Evolutionary conservation across 2,888 invertebrate genomes (phyloP), one percentile per base, ranked within the genome.

Genomic region (Polyommatus icarus): DNA sequence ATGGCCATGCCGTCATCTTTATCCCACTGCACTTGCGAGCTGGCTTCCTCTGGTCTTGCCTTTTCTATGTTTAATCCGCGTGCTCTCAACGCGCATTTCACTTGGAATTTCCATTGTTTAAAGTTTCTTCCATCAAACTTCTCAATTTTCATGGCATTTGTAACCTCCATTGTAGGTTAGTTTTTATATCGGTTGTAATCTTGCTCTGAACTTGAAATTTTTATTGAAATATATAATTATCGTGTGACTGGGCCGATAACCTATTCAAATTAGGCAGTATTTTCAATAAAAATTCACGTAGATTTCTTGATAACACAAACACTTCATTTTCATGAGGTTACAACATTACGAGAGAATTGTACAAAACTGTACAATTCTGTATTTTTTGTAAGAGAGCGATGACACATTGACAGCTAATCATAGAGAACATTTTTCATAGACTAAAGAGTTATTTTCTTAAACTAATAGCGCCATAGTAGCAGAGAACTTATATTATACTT

Each of bases 1-100:
- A 76, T 76, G 29, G 76, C 67, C 67, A 78, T 75, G 24, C 78
- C 78, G 46, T 78, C 75, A 46, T 75, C 32, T 76, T 78, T 76
- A 46, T 76, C 20, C 71, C 36, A 78, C 18, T 76, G 61, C 32
- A 46, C 29, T 71, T 71, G 76, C 54, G 18, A 59, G 40, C 61
- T 76, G 75, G 29, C 18, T 67, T 75, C 76, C 32, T 15, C 76
- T 24, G 78, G 78, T 76, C 29, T 76, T 76, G 29, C 46, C 72
- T 50, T 72, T 32, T 78, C 29, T 75, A 73, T 73, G n/a, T 78
- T 61, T 32, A 76, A 76, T 46, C 76, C 61, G 36, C 67, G 76
- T 67, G 78, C 76, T 77, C 72, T 20, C 67, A 77, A 73, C 24
- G 73, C 76, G 29, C 72, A 75, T 57, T 78, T 75, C 18, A 72